Evolutionary conservation across 1,140 invertebrate genomes (phyloP).

Genomic region (Aradophagus sp.): DNA sequence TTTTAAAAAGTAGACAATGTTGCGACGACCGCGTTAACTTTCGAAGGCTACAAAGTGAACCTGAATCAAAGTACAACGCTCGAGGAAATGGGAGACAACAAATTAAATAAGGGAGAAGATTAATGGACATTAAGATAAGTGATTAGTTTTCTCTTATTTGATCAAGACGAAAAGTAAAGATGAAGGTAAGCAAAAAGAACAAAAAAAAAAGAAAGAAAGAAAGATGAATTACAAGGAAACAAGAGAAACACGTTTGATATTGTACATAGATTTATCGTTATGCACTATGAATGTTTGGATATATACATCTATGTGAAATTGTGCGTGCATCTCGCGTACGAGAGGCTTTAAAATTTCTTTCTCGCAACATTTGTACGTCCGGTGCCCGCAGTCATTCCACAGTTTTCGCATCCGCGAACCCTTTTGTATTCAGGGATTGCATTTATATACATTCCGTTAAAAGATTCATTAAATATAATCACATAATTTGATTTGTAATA

Average conservation of each 20-base stretch:
- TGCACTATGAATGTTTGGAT: conserved; percentile 64
- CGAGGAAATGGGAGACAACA: conserved; percentile 15
- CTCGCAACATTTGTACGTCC: conserved; percentile 23
- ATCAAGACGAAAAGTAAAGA: conserved; percentile 13
- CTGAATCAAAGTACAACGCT: conserved; percentile 55
- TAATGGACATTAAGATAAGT: too few relatives aligned
- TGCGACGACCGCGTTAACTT: conserved; percentile 24
- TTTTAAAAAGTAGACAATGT: conserved; percentile 23
- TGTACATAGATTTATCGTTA: conserved; percentile 64
- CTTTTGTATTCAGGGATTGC: conserved; percentile 37
- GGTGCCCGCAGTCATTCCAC: conserved; percentile 31
- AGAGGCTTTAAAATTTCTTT: conserved; percentile 41
- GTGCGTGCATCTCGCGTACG: conserved; percentile 19
- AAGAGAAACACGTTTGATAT: conserved; percentile 49
- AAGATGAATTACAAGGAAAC: conserved; percentile 1
- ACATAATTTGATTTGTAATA: too few relatives aligned
- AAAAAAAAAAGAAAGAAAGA: conserved; percentile 1
- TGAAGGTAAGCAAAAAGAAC: neutral
- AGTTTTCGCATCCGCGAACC: conserved; percentile 1
- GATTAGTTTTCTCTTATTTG: conserved; percentile 1
- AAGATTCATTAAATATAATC: too few relatives aligned
- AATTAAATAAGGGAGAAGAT: conserved; percentile 3
- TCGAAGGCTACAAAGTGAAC: conserved; percentile 52
- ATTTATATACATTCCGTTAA: too few relatives aligned
- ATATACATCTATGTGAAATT: conserved; percentile 33